Percentiles rank a stretch among this genome's conserved stretches.
Evolutionary conservation across 2,797 vertebrate genomes (phyloP).

Genomic region (Catostomus latipinnis): DNA sequence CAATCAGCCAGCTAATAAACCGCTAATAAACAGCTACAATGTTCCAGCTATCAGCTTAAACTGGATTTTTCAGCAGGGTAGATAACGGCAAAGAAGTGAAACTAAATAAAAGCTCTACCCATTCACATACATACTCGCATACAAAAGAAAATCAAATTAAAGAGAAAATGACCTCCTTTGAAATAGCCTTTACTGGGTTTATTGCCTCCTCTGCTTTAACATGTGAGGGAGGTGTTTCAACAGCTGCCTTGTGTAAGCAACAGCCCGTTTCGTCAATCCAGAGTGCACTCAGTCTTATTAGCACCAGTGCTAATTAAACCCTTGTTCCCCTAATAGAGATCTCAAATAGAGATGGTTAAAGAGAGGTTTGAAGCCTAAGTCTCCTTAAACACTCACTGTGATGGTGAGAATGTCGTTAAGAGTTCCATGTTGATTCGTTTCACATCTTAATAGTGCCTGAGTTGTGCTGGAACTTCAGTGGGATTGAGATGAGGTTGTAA

Average conservation of each 20-base stretch:
- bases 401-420: conserved; percentile 14
- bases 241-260: conserved; percentile 74
- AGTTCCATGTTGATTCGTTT: conserved; percentile 29
- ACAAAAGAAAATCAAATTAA: conserved; percentile 82
- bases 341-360: conserved; percentile 36
- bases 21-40: too few relatives aligned
- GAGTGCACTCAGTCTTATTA: conserved; percentile 70
- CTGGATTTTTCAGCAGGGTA: neutral
- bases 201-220: conserved; percentile 80
- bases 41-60: too few relatives aligned
- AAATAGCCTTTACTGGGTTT: conserved; percentile 84
- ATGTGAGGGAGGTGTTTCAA: conserved; percentile 81
- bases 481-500: conserved; percentile 50
- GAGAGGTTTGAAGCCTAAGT: conserved; percentile 26
- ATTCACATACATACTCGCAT: neutral
- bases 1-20: too few relatives aligned
- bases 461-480: conserved; percentile 40
- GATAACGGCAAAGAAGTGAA: conserved; percentile 9
- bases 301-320: conserved; percentile 75
- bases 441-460: conserved; percentile 36
- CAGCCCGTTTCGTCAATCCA: conserved; percentile 79
- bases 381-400: conserved; percentile 17
- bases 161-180: conserved; percentile 84
- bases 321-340: conserved; percentile 70
- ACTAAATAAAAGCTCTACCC: conserved; percentile 17